phyloP scores from a whole-genome alignment of 2,113 vertebrate species.

The Chlamydotis undulata region DNA sequence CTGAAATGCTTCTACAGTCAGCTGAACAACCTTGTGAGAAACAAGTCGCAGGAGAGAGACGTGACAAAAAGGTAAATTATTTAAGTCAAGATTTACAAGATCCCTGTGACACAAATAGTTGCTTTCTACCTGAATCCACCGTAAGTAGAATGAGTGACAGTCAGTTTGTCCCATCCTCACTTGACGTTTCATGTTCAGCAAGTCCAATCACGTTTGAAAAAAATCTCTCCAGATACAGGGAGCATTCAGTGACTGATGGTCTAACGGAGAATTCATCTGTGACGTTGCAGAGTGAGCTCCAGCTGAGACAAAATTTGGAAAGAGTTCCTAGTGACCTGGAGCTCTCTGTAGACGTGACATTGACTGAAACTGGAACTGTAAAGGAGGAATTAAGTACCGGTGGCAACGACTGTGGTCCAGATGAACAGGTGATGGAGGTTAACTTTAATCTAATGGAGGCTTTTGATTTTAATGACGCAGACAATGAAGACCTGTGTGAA shows the following conservation, averaged over 20 bases:
- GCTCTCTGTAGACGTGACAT: not conserved
- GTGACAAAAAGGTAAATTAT: not conserved
- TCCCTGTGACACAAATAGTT: not conserved
- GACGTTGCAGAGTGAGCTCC: not conserved
- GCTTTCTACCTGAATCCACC: not conserved
- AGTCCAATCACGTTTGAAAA: not conserved
- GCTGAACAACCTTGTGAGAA: not conserved
- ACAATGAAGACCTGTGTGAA: conserved; percentile 11
- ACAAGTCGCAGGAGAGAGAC: not conserved
- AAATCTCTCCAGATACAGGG: not conserved
- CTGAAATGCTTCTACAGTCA: conserved; percentile 2
- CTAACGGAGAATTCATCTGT: not conserved
- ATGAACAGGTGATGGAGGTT: conserved; percentile 56
- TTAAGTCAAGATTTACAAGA: not conserved
- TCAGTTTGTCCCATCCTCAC: not conserved
- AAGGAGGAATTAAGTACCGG: not conserved
- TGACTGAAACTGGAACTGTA: not conserved
- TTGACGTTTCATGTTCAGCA: not conserved
- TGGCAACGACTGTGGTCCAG: not conserved
- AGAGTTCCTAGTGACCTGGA: not conserved
- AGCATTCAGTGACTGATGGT: not conserved
- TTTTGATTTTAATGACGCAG: conserved; percentile 72
- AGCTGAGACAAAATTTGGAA: not conserved
- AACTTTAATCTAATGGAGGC: conserved; percentile 71
- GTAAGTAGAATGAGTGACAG: not conserved